phyloP scores from a whole-genome alignment of 2,113 vertebrate species.

The Phoxinus phoxinus region DNA sequence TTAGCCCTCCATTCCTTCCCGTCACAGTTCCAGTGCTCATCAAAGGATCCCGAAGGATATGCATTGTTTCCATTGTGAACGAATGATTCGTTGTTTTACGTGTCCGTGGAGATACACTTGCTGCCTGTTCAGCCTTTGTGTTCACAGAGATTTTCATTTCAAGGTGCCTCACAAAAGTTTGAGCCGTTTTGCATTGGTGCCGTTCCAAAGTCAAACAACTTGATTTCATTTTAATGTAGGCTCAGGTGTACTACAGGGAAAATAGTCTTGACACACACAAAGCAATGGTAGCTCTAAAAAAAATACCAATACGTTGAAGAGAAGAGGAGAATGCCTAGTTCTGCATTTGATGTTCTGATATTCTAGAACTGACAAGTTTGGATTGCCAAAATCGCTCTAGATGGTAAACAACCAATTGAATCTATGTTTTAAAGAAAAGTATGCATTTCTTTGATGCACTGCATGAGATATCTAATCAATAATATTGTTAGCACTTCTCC shows the following conservation, averaged over 20 bases:
- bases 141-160: constrained; percentile 15
- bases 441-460: neutral
- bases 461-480: neutral
- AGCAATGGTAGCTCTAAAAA: neutral
- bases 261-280: neutral
- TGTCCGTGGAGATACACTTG: neutral
- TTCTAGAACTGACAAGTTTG: neutral
- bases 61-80: constrained; percentile 32
- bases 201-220: constrained; percentile 12
- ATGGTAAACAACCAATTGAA: neutral
- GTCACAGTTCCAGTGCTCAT: constrained; percentile 1
- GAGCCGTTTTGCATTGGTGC: neutral
- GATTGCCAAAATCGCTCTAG: neutral
- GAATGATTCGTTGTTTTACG: constrained; percentile 8
- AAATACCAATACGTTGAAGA: constrained; percentile 21
- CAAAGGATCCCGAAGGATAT: constrained; percentile 1
- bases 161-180: neutral
- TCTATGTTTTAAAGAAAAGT: neutral
- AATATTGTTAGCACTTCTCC: neutral
- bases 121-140: neutral
- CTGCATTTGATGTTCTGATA: constrained; percentile 8
- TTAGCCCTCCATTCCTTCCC: neutral
- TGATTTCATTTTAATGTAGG: neutral
- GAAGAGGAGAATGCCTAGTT: neutral
- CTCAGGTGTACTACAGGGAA: neutral